phyloP scores from a whole-genome alignment of 2,888 invertebrate species.

The Athetis lepigone region DNA sequence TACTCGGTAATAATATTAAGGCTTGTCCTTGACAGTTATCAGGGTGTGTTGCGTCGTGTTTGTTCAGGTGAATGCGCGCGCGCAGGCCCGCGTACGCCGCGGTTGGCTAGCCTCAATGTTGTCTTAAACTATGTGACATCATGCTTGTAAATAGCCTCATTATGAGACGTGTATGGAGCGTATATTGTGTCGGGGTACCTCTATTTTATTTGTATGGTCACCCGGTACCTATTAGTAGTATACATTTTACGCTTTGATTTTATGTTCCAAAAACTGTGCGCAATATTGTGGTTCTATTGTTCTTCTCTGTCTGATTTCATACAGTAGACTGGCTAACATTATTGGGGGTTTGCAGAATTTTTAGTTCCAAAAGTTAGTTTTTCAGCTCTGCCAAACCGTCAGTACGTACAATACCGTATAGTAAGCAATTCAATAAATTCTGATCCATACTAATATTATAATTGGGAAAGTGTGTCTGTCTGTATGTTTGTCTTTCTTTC shows the following conservation, averaged over 20 bases:
- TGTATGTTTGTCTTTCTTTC: no score
- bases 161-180: constrained; percentile 51
- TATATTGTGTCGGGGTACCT: constrained; percentile 37
- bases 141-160: constrained; percentile 63
- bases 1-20: constrained; percentile 26
- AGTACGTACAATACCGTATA: no score
- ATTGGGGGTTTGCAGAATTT: neutral
- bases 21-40: constrained; percentile 62
- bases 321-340: neutral
- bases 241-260: neutral
- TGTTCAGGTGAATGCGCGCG: constrained; percentile 62
- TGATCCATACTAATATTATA: no score
- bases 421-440: no score
- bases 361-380: no score
- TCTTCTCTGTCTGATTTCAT: neutral
- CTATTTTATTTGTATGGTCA: constrained; percentile 34
- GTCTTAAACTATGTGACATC: constrained; percentile 62
- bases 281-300: neutral
- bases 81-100: constrained; percentile 44
- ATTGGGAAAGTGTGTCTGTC: no score
- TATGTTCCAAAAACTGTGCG: constrained; percentile 4
- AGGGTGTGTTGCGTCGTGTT: constrained; percentile 54
- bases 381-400: no score
- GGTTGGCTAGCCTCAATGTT: constrained; percentile 52
- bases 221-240: constrained; percentile 13